These are phyloP conservation scores for Dorcus hopei DNA, from an alignment of 2,888 invertebrate species.

Conservation along the genomic window DNA sequence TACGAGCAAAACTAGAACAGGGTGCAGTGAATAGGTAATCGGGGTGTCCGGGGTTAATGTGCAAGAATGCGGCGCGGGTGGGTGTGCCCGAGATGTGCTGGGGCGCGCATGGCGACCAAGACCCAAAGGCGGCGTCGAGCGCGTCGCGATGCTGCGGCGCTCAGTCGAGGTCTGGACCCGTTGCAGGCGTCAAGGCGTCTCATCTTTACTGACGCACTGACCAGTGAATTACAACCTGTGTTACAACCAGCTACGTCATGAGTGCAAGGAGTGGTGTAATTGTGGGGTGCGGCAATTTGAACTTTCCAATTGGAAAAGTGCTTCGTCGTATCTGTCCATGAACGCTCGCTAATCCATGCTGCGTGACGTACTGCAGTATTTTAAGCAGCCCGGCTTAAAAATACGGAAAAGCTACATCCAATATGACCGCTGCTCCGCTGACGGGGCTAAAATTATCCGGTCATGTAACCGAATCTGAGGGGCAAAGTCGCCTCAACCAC, in stretches of 20 bases:
- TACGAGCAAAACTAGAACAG: conserved; percentile 34
- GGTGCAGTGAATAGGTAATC: conserved; percentile 41
- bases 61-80: conserved; percentile 46
- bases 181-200: conserved; percentile 55
- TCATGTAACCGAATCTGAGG: no score
- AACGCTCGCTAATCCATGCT: neutral
- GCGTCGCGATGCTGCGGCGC: conserved; percentile 63
- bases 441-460: conserved; percentile 4
- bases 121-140: conserved; percentile 46
- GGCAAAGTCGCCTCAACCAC: no score
- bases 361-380: neutral
- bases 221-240: conserved; percentile 19
- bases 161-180: conserved; percentile 61
- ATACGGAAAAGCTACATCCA: conserved; percentile 11
- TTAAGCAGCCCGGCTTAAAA: conserved; percentile 9
- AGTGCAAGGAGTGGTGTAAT: conserved; percentile 21
- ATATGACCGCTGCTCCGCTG: neutral
- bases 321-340: neutral
- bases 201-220: conserved; percentile 38
- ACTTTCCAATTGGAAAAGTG: no score
- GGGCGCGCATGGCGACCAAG: conserved; percentile 44
- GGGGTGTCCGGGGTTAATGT: conserved; percentile 47
- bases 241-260: conserved; percentile 20
- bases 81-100: conserved; percentile 41
- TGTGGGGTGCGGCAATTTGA: conserved; percentile 15